Conservation (phyloP, 92 coral and sea anemone species). For the Montipora capitata region DNA sequence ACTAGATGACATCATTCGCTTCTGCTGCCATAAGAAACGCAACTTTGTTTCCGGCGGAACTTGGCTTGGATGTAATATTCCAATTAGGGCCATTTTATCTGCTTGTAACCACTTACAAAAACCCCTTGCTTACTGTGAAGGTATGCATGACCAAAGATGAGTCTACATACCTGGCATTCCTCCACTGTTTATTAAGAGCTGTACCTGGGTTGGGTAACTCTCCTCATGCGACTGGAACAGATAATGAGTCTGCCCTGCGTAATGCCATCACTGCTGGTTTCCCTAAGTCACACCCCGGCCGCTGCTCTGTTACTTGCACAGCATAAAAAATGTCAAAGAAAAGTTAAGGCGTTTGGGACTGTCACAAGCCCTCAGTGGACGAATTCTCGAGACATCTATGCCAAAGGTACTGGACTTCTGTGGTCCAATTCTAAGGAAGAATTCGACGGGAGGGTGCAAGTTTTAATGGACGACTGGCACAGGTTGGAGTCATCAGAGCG, state of each 20-base stretch:
- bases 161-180: slow-evolving; percentile 55
- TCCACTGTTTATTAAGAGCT: slow-evolving; percentile 54
- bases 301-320: slow-evolving; percentile 43
- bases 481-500: slow-evolving; percentile 46
- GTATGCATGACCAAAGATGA: slow-evolving; percentile 73
- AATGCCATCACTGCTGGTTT: too few species aligned
- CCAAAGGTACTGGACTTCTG: slow-evolving; percentile 39
- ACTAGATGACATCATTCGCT: slow-evolving; percentile 48
- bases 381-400: slow-evolving; percentile 51
- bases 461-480: slow-evolving; percentile 54
- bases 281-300: not conserved
- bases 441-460: slow-evolving; percentile 37
- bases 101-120: slow-evolving; percentile 51
- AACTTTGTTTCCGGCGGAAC: slow-evolving; percentile 61
- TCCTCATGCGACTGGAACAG: too few species aligned
- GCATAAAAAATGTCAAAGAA: slow-evolving; percentile 35
- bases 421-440: slow-evolving; percentile 33
- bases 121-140: slow-evolving; percentile 45
- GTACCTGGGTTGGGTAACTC: slow-evolving; percentile 27
- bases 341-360: slow-evolving; percentile 33
- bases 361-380: slow-evolving; percentile 26
- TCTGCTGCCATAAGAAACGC: slow-evolving; percentile 53
- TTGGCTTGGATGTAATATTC: slow-evolving; percentile 66
- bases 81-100: slow-evolving; percentile 69
- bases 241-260: too few species aligned